Percentiles rank a stretch among this genome's conserved stretches.
phyloP scores from a whole-genome alignment of 2,888 invertebrate species.

The Drosophila prostipennis region DNA sequence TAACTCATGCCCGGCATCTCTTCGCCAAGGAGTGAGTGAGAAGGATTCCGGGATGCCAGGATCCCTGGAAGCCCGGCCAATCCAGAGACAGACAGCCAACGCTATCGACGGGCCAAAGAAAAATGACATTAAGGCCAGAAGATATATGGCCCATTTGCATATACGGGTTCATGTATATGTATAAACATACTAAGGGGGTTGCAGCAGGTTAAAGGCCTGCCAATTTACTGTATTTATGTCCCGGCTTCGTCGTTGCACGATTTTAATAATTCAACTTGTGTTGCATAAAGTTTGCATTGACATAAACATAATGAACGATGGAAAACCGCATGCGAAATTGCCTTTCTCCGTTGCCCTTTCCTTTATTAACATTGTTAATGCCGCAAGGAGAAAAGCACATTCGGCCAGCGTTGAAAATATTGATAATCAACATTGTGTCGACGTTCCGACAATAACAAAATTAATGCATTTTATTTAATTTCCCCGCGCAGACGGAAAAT shows the following conservation, averaged over 20 bases:
- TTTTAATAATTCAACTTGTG: slow-evolving; percentile 70
- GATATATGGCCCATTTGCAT: slow-evolving; percentile 71
- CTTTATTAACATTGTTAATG: slow-evolving; percentile 46
- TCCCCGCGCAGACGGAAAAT: slow-evolving; percentile 14
- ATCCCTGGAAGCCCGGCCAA: not conserved
- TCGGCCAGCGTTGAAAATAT: slow-evolving; percentile 35
- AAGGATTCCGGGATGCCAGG: not conserved
- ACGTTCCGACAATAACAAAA: slow-evolving; percentile 51
- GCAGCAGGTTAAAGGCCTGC: slow-evolving; percentile 52
- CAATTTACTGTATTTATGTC: slow-evolving; percentile 69
- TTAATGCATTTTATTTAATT: slow-evolving; percentile 54
- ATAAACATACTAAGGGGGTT: slow-evolving; percentile 17
- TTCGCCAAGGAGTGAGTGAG: slow-evolving; percentile 33
- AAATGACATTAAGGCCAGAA: slow-evolving; percentile 71
- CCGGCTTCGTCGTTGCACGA: slow-evolving; percentile 24
- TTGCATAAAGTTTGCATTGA: slow-evolving; percentile 52
- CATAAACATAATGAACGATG: slow-evolving; percentile 47
- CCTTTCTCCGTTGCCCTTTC: slow-evolving; percentile 26
- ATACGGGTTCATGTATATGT: slow-evolving; percentile 32
- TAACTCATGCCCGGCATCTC: slow-evolving; percentile 66
- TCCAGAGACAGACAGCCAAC: slow-evolving; percentile 24
- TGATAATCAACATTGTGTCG: slow-evolving; percentile 56
- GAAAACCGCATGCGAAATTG: slow-evolving; percentile 39
- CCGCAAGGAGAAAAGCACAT: slow-evolving; percentile 35
- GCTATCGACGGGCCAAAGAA: slow-evolving; percentile 67